Evolutionary conservation across 30 jellyfish, hydroid and myxozoan genomes (phyloP).

Genomic region (Hydractinia echinata): DNA sequence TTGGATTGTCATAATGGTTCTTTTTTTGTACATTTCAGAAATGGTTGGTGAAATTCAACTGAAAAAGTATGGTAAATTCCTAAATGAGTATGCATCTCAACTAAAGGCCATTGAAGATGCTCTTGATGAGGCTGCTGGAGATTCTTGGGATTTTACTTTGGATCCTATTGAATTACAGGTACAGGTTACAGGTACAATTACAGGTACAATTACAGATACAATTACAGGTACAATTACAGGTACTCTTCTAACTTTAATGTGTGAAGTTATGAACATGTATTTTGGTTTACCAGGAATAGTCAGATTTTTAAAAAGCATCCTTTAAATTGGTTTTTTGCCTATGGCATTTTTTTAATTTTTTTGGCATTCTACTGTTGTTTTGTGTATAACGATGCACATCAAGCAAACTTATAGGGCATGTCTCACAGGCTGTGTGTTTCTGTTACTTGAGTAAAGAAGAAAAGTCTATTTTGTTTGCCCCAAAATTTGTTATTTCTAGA

Average conservation of each 20-base stretch:
- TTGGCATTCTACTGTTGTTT: too few relatives aligned
- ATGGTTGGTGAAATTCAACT: slow-evolving; percentile 79
- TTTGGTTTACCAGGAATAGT: too few relatives aligned
- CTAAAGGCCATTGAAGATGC: slow-evolving; percentile 95
- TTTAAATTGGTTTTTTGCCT: too few relatives aligned
- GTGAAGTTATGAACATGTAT: too few relatives aligned
- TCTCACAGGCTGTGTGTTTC: too few relatives aligned
- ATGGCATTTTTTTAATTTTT: too few relatives aligned
- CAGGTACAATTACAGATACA: slow-evolving; percentile 87
- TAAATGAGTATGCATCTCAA: slow-evolving; percentile 91
- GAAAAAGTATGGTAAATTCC: slow-evolving; percentile 72
- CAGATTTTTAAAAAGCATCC: too few relatives aligned
- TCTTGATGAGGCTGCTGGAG: slow-evolving; percentile 91
- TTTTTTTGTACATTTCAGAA: slow-evolving; percentile 32
- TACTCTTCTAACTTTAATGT: background rate
- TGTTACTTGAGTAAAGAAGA: too few relatives aligned
- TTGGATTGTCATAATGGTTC: background rate
- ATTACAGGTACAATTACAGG: slow-evolving; percentile 87
- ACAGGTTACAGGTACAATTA: slow-evolving; percentile 59
- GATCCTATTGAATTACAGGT: slow-evolving; percentile 95
- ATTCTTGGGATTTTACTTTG: slow-evolving; percentile 93
- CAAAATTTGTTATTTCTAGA: too few relatives aligned
- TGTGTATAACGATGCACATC: too few relatives aligned
- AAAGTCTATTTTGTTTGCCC: too few relatives aligned
- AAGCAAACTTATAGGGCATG: too few relatives aligned